These are phyloP conservation scores for Oppia nitens DNA, from an alignment of 1,140 invertebrate species.

Conservation along the genomic window DNA sequence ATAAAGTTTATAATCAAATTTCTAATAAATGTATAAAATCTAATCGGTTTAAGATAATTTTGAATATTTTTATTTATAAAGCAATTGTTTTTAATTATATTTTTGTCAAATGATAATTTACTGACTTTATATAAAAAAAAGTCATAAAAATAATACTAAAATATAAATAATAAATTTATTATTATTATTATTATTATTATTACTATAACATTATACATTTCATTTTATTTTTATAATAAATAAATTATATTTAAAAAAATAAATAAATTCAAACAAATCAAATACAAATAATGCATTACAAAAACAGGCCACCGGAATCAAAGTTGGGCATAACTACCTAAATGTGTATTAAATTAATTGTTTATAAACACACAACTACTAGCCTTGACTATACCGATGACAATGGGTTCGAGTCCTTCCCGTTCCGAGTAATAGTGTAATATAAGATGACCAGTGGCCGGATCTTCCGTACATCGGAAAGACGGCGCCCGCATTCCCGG, in stretches of 20 bases:
- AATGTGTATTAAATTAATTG: neutral
- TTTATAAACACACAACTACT: conserved; percentile 3
- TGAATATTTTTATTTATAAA: no score
- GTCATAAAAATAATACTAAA: no score
- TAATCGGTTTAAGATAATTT: no score
- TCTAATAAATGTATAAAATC: no score
- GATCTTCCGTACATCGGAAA: conserved; percentile 68
- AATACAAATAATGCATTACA: conserved; percentile 8
- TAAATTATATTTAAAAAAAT: no score
- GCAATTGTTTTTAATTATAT: no score
- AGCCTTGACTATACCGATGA: conserved; percentile 86
- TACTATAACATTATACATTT: neutral
- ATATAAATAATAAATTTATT: neutral
- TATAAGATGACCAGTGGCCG: conserved; percentile 62
- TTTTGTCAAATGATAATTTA: no score
- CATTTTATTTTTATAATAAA: neutral
- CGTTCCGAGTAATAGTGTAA: conserved; percentile 84
- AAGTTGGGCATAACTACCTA: no score
- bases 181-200: neutral
- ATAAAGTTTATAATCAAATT: no score
- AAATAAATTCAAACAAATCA: neutral
- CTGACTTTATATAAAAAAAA: no score
- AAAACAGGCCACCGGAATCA: no score
- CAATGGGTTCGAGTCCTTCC: conserved; percentile 77
- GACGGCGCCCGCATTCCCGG: conserved; percentile 83